Evolutionary conservation across 2,888 invertebrate species (phyloP), one percentile per base, ranked within the genome.

Genomic region (Buathra laborator): DNA sequence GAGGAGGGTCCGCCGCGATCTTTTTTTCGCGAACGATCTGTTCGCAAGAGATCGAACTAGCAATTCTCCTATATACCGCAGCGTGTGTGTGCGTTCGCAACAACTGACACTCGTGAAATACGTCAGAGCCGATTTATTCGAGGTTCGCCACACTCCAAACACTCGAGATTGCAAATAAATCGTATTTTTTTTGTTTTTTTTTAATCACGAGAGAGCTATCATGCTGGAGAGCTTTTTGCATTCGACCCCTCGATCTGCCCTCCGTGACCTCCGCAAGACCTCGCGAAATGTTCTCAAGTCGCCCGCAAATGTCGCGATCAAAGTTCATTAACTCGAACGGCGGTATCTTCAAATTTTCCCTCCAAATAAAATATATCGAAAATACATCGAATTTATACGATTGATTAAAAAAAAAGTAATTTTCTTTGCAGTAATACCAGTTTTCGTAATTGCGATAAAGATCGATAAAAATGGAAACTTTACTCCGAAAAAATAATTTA

Each of bases 81-180:
- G 43, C 70, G 37, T 67, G 43, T 68, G 44, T 68, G 66, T 66
- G 53, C 46, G 59, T 19, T 16, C 70, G 46, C 70, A 66, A 67
- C 72, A 67, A 46, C 83, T 77, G 82, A 71, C 82, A 74, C 72
- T 78, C 83, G 83, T 48, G 74, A 70, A 83, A 74, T 68, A 51
- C 74, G 53, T 48, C 75, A 76, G 62, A 71, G 44, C 3, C 62
- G 62, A 78, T 78, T 78, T 43, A 74, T 81, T 70, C 75, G 44
- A 81, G 32, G 53, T 24, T 48, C 67, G 67, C 46, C 46, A 24
- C 46, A 24, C 53, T 70, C n/a, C 32, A 51, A 70, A 51, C 51
- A 51, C 70, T 71, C 53, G 70, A 71, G 70, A 71, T 53, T 37
- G 70, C 53, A 71, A 71, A 71, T 71, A 71, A 53, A 53, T 67